phyloP scores from a whole-genome alignment of 2,113 vertebrate genomes.

The Elephas maximus region DNA sequence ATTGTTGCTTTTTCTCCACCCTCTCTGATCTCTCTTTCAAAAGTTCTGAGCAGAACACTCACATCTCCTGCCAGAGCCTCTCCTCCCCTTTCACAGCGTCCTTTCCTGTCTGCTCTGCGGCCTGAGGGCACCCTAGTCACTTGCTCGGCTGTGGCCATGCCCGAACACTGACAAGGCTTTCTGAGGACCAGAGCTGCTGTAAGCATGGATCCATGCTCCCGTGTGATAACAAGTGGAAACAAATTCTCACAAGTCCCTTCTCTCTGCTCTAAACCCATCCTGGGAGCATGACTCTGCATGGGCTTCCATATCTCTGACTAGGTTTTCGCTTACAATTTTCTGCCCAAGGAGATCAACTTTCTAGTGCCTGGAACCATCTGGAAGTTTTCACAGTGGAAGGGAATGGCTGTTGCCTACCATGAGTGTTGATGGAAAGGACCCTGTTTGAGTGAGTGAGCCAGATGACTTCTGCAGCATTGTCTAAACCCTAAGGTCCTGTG shows the following conservation, averaged over 20 bases:
- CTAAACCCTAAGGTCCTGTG: neutral
- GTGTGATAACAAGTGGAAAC: neutral
- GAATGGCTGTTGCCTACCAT: neutral
- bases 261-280: rapidly evolving
- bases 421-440: neutral
- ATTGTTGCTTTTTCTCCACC: neutral
- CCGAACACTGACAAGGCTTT: neutral
- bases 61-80: neutral
- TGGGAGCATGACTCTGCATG: neutral
- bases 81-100: no score
- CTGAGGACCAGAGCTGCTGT: neutral
- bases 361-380: neutral
- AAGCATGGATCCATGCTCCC: neutral
- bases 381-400: no score
- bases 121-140: neutral
- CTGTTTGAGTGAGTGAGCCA: neutral
- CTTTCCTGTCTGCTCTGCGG: neutral
- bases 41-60: neutral
- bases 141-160: rapidly evolving
- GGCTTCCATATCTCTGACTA: neutral
- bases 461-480: neutral
- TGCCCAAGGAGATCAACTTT: neutral
- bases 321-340: neutral
- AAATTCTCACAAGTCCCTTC: neutral
- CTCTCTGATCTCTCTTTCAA: neutral